Percentiles rank a stretch among this genome's conserved stretches.
Evolutionary conservation across 1,140 invertebrate genomes (phyloP).

Genomic region (Listronotus oregonensis): DNA sequence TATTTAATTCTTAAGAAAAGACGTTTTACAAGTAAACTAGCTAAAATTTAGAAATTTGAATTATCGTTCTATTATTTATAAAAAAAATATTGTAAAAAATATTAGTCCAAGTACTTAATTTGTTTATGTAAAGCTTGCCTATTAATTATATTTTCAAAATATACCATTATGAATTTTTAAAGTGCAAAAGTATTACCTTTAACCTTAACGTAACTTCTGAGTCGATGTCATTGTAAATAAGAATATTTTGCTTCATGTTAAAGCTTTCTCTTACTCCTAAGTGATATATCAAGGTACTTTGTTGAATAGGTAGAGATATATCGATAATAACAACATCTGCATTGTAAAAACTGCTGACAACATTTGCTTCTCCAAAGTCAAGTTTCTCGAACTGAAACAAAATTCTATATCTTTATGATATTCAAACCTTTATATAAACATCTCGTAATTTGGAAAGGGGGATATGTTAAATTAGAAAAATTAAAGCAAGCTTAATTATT

Average conservation of each 20-base stretch:
- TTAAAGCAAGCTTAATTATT: too few species aligned
- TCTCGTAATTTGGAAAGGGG: too few species aligned
- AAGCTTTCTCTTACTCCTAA: conserved; percentile 97
- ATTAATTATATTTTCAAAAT: too few species aligned
- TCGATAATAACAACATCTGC: conserved; percentile 98
- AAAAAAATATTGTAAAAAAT: too few species aligned
- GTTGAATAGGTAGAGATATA: conserved; percentile 87
- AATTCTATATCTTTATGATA: conserved; percentile 15
- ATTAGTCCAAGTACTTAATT: too few species aligned
- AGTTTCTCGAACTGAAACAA: conserved; percentile 75
- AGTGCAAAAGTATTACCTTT: conserved; percentile 65
- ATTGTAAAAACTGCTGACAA: conserved; percentile 89
- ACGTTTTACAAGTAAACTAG: too few species aligned
- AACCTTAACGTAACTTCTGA: conserved; percentile 82
- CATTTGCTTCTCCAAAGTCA: conserved; percentile 85
- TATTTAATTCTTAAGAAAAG: too few species aligned
- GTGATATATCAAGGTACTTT: conserved; percentile 93
- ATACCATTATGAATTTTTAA: too few species aligned
- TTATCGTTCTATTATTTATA: too few species aligned
- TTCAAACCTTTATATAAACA: background rate
- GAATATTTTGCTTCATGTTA: conserved; percentile 97
- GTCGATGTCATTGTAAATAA: conserved; percentile 90
- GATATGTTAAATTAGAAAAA: too few species aligned
- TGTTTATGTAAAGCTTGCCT: too few species aligned
- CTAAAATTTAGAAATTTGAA: too few species aligned